A percentile compares a stretch with the other conserved stretches of the same genome.
Conservation (phyloP, 2,113 vertebrate genomes). For the Sitta europaea region DNA sequence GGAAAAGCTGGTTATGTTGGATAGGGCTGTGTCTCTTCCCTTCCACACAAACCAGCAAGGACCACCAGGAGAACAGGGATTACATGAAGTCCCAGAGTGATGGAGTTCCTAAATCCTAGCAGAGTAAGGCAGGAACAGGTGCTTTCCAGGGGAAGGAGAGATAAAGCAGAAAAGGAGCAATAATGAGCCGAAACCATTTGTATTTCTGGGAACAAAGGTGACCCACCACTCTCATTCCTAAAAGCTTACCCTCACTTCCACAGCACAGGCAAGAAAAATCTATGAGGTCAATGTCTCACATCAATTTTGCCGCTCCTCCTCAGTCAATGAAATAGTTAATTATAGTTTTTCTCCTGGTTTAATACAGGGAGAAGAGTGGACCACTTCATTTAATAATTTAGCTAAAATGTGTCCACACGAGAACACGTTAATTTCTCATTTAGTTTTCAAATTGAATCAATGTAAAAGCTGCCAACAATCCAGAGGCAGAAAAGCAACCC, state of each 20-base stretch:
- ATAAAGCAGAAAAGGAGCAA: neutral
- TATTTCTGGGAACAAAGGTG: neutral
- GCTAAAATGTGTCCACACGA: slow-evolving; percentile 25
- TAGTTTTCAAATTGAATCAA: slow-evolving; percentile 61
- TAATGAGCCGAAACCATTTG: neutral
- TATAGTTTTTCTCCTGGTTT: slow-evolving; percentile 53
- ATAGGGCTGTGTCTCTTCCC: neutral
- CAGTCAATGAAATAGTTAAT: slow-evolving; percentile 65
- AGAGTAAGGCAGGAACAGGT: neutral
- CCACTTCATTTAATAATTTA: slow-evolving; percentile 68
- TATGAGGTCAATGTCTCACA: neutral
- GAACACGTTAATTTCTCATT: slow-evolving; percentile 63
- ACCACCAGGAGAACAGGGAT: neutral
- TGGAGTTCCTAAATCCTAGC: neutral
- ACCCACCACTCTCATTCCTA: neutral
- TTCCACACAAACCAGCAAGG: neutral
- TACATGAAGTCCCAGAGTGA: neutral
- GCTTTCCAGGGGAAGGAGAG: neutral
- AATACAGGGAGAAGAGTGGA: slow-evolving; percentile 49
- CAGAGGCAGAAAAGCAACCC: neutral
- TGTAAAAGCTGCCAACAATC: slow-evolving; percentile 48
- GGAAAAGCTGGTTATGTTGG: neutral
- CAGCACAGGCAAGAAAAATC: neutral
- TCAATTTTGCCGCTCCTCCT: neutral
- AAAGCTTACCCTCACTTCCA: neutral